A percentile compares a stretch with the other conserved stretches of the same genome.
Conservation (phyloP, 1,140 invertebrate species). For the Pseudomyrmex gracilis region DNA sequence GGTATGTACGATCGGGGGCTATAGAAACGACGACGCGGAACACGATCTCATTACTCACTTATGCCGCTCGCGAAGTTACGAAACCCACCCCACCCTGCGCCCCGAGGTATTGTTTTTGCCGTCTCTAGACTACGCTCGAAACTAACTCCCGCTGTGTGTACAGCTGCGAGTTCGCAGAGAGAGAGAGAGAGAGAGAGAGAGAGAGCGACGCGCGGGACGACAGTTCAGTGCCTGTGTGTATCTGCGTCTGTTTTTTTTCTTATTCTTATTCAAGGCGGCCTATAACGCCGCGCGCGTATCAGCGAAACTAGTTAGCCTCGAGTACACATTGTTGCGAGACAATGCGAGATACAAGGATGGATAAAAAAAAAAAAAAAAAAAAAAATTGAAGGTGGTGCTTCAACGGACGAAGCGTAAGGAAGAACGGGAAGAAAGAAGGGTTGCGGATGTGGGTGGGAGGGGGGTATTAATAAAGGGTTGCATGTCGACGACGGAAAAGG, state of each 20-base stretch:
- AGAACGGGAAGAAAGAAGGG: neutral
- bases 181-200: too few species aligned
- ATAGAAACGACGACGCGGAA: constrained; percentile 2
- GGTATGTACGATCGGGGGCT: neutral
- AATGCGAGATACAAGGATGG: constrained; percentile 19
- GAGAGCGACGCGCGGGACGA: neutral
- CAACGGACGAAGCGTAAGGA: neutral
- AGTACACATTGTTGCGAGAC: constrained; percentile 55
- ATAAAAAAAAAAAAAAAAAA: constrained; percentile 17
- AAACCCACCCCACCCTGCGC: neutral
- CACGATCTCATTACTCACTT: constrained; percentile 7
- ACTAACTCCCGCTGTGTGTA: neutral
- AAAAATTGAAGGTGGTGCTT: constrained; percentile 58
- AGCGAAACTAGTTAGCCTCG: constrained; percentile 51
- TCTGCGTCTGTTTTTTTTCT: neutral
- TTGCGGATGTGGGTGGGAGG: neutral
- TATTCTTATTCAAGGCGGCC: neutral
- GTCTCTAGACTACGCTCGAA: neutral
- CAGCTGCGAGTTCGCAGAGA: neutral
- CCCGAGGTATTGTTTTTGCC: constrained; percentile 30
- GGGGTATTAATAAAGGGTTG: constrained; percentile 83
- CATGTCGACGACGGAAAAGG: constrained; percentile 51
- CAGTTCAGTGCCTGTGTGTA: neutral
- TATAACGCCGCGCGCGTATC: constrained; percentile 37
- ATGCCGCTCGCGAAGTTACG: constrained; percentile 1